A percentile compares a stretch with the other conserved stretches of the same genome.
Conservation (phyloP, 2,113 vertebrate genomes). For the Tylochromis polylepis region DNA sequence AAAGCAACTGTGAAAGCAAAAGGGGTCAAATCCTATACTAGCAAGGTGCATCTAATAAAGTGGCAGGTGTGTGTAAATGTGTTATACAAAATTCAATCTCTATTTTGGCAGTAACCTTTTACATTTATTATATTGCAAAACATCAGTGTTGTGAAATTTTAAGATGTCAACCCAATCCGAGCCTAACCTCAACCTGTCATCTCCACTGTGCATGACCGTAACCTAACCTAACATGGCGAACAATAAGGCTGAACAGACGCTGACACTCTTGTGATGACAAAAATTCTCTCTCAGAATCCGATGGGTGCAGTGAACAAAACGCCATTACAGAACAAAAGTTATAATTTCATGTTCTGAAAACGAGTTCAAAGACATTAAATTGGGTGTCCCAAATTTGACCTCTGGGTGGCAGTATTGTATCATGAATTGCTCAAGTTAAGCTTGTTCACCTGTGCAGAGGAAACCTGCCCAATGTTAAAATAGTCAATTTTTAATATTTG, state of each 20-base stretch:
- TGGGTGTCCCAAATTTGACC: background rate
- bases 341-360: background rate
- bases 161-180: background rate
- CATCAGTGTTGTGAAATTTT: background rate
- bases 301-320: background rate
- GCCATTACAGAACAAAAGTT: background rate
- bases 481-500: background rate
- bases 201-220: background rate
- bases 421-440: background rate
- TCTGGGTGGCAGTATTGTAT: slow-evolving; percentile 40
- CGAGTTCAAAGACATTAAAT: background rate
- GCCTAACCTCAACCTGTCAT: background rate
- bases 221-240: background rate
- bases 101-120: background rate
- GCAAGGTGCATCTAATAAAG: background rate
- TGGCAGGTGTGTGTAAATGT: background rate
- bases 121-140: background rate
- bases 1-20: background rate
- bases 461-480: background rate
- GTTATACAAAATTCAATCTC: background rate
- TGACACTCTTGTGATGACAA: background rate
- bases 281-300: background rate
- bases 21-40: background rate
- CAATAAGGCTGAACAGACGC: background rate
- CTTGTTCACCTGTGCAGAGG: background rate